Evolutionary conservation across 2,888 invertebrate species (phyloP).

Genomic region (Drosophila testacea): DNA sequence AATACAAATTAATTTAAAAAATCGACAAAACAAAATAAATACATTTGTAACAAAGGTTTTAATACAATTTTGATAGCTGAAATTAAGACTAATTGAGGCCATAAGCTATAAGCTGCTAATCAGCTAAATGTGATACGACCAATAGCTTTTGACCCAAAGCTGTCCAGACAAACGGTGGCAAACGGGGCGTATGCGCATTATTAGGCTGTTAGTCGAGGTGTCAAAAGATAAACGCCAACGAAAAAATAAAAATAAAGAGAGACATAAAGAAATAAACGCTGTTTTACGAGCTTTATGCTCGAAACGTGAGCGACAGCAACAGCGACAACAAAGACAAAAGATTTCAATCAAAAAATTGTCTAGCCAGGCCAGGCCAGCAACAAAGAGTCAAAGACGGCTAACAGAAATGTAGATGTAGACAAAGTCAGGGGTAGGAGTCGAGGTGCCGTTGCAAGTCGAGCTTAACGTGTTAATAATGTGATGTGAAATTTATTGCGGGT

Average conservation of each 20-base stretch:
- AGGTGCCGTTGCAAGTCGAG: conserved; percentile 54
- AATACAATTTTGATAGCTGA: conserved; percentile 20
- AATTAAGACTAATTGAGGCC: conserved; percentile 32
- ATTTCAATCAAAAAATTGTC: conserved; percentile 76
- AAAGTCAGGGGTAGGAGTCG: not conserved
- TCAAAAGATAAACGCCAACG: conserved; percentile 54
- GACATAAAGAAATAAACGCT: conserved; percentile 60
- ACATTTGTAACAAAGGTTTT: conserved; percentile 3
- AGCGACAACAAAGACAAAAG: conserved; percentile 41
- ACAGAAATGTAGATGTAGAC: not conserved
- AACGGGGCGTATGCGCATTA: conserved; percentile 20
- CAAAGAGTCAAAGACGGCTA: conserved; percentile 6
- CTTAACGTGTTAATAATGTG: conserved; percentile 77
- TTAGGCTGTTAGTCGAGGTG: conserved; percentile 61
- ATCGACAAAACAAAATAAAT: not conserved
- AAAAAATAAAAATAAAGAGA: conserved; percentile 26
- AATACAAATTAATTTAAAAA: conserved; percentile 58
- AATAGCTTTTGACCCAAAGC: conserved; percentile 50
- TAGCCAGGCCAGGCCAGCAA: conserved; percentile 50
- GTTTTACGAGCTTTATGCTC: conserved; percentile 61
- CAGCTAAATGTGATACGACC: conserved; percentile 45
- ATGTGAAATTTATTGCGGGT: conserved; percentile 77
- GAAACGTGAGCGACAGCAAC: conserved; percentile 65
- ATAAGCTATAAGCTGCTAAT: conserved; percentile 49
- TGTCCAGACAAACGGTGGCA: conserved; percentile 39